These are phyloP conservation scores for Myotis davidii DNA, from an alignment of 2,113 vertebrate species.

Conservation along the genomic window DNA sequence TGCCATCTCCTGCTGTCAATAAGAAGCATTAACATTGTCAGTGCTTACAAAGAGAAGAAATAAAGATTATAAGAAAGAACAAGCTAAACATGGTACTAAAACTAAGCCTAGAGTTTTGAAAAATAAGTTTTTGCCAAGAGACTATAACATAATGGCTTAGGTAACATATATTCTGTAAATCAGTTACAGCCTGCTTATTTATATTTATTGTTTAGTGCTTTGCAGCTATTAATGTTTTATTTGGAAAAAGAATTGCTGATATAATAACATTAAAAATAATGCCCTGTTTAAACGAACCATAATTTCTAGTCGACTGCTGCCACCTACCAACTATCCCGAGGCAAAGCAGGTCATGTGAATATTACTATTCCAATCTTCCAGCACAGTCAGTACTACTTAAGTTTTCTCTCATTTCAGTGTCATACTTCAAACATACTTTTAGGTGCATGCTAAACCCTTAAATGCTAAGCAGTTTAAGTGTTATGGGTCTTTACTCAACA, in stretches of 20 bases:
- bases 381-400: neutral
- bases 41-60: slow-evolving; percentile 20
- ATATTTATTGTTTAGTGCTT: neutral
- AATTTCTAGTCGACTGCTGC: slow-evolving; percentile 77
- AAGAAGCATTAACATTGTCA: neutral
- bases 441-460: neutral
- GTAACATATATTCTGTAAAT: neutral
- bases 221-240: neutral
- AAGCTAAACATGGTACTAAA: neutral
- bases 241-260: neutral
- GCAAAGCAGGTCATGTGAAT: slow-evolving; percentile 20
- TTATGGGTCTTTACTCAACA: neutral
- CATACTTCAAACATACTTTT: neutral
- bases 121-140: neutral
- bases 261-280: neutral
- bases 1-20: neutral
- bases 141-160: neutral
- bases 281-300: neutral
- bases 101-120: slow-evolving; percentile 41
- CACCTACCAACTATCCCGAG: slow-evolving; percentile 75
- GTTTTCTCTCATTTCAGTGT: neutral
- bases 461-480: neutral
- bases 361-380: neutral
- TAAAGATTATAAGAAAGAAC: neutral
- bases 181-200: neutral